A percentile compares a stretch with the other conserved stretches of the same genome.
Evolutionary conservation across 2,797 vertebrate genomes (phyloP).

Genomic region (Typhlichthys subterraneus): DNA sequence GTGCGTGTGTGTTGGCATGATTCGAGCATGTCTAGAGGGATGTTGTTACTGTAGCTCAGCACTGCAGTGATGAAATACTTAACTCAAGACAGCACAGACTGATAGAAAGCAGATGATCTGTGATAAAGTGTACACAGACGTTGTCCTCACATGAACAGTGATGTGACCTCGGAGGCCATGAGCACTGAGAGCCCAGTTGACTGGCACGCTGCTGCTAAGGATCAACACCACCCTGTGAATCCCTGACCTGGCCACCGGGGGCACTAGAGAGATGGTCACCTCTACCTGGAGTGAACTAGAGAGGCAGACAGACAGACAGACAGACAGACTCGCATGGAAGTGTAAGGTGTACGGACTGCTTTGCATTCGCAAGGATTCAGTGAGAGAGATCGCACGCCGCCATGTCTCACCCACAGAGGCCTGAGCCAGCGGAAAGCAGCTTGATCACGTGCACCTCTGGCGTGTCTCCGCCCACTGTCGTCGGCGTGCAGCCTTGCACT

Average conservation of each 20-base stretch:
- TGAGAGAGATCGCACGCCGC: background rate
- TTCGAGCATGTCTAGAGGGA: background rate
- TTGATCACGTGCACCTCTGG: slow-evolving; percentile 77
- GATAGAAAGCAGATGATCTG: background rate
- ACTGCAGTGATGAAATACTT: background rate
- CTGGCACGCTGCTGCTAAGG: slow-evolving; percentile 72
- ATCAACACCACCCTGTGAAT: slow-evolving; percentile 67
- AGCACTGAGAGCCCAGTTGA: slow-evolving; percentile 76
- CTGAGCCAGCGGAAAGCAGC: slow-evolving; percentile 73
- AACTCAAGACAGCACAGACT: background rate
- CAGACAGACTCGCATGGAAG: background rate
- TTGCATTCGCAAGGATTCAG: background rate
- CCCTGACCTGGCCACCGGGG: slow-evolving; percentile 41
- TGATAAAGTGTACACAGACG: background rate
- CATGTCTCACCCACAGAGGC: slow-evolving; percentile 72
- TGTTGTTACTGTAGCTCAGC: no score
- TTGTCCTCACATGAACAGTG: slow-evolving; percentile 67
- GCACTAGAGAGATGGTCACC: slow-evolving; percentile 72
- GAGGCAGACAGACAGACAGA: slow-evolving; percentile 5
- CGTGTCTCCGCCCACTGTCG: background rate
- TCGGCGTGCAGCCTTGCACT: slow-evolving; percentile 62
- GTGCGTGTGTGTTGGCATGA: background rate
- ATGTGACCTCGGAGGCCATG: slow-evolving; percentile 69
- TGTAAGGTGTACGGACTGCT: background rate
- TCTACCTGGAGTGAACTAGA: slow-evolving; percentile 75